Base-by-base conservation (phyloP, 2,113 vertebrate species). In the Hippocampus comes region DNA sequence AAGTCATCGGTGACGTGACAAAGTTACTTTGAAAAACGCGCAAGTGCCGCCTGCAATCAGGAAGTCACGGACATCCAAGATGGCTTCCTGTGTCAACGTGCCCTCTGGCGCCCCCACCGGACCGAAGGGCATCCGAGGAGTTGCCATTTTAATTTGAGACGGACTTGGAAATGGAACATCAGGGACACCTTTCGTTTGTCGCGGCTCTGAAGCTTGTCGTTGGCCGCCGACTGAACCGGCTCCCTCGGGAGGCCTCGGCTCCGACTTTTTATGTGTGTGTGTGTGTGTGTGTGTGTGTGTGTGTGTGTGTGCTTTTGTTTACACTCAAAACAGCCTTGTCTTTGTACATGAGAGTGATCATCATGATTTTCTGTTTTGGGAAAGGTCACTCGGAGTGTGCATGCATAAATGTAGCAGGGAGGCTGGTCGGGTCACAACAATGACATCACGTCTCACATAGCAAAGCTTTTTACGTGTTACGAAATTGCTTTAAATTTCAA, bases 351-450 rank as follows among this genome's bases (percentile, higher is more conserved):
- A 76, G 77, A 69, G 66, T 73, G 72, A 74, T 68, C 71, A 78
- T 77, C 49, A n/a, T 66, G 74, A 77, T 81, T 68, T 41, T 67
- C 70, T 51, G 71, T 73, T 69, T 70, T 65, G 30, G 73, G 66
- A 51, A 80, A 82, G 85, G 82, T 87, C 84, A 87, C 57, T n/a
- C n/a, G 70, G 77, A 82, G 79, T 87, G 87, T 85, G 71, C 64
- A 46, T 68, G 64, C 57, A 63, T 57, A 68, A 72, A 73, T 51
- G 77, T 70, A 78, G 70, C 23, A 48, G 69, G 80, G 79, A 77
- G 69, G 79, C 68, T 73, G 78, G 71, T 56, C 0, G 81, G 77
- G 74, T 78, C 70, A 74, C 78, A 72, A 73, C 27, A 74, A 80
- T 75, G 74, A 78, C 71, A 46, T 46, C 75, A 83, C 78, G 79